A percentile compares a stretch with the other conserved stretches of the same genome.
Conservation (phyloP, 1,140 invertebrate genomes). For the Sitobion miscanthi region DNA sequence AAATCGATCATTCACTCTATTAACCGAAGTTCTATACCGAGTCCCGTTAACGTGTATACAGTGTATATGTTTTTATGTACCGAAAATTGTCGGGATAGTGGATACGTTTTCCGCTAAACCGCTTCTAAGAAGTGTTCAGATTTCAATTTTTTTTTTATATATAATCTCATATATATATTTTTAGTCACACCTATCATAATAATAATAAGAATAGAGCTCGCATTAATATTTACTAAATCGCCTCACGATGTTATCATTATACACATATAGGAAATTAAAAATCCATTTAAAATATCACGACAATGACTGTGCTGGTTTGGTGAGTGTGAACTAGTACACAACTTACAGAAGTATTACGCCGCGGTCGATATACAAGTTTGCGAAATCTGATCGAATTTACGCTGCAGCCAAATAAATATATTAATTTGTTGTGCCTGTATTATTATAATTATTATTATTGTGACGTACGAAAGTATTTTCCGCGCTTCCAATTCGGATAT, state of each 20-base stretch:
- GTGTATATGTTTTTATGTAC: no score
- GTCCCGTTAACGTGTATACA: no score
- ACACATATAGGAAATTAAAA: not conserved
- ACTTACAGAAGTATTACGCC: not conserved
- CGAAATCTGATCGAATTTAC: not conserved
- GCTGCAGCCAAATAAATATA: not conserved
- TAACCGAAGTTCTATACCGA: no score
- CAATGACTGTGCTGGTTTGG: not conserved
- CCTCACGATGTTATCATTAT: not conserved
- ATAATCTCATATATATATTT: not conserved
- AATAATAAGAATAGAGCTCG: not conserved
- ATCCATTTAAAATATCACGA: not conserved
- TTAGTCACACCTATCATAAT: not conserved
- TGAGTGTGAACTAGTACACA: no score
- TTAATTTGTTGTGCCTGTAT: not conserved
- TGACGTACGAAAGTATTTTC: not conserved
- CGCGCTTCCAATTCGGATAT: not conserved
- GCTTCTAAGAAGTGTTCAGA: not conserved
- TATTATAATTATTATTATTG: not conserved
- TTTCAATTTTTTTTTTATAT: not conserved
- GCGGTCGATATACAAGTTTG: not conserved
- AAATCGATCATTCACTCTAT: no score
- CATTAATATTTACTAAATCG: not conserved
- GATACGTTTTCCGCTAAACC: not conserved
- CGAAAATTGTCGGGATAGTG: no score